Evolutionary conservation across 53 echinoderm and acorn worm species (phyloP).

Genomic region (Pentamera pediparva): DNA sequence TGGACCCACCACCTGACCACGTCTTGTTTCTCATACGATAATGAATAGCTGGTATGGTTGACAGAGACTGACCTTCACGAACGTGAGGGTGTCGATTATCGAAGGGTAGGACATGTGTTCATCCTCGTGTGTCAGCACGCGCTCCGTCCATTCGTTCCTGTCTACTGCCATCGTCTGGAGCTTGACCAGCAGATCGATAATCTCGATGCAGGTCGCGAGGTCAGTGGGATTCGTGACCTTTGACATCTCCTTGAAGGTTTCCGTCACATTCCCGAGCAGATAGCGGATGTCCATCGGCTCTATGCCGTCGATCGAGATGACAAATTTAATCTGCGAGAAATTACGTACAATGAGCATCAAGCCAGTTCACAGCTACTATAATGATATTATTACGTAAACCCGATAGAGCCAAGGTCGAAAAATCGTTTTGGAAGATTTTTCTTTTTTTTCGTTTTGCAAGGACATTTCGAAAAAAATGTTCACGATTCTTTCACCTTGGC

Average conservation of each 20-base stretch:
- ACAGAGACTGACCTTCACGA: slow-evolving; percentile 36
- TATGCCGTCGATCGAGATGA: not conserved
- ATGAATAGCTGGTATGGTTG: not conserved
- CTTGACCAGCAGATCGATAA: slow-evolving; percentile 42
- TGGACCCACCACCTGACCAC: not conserved
- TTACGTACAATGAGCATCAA: too few relatives aligned
- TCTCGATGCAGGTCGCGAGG: slow-evolving; percentile 56
- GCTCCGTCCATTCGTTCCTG: not conserved
- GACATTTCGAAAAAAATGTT: too few relatives aligned
- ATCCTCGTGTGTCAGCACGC: not conserved
- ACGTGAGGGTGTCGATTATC: slow-evolving; percentile 23
- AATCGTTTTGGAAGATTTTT: too few relatives aligned
- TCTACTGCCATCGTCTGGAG: slow-evolving; percentile 42
- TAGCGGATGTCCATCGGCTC: too few relatives aligned
- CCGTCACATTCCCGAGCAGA: slow-evolving; percentile 5
- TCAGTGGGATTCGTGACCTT: slow-evolving; percentile 68
- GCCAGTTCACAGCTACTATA: too few relatives aligned
- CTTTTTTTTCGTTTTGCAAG: too few relatives aligned
- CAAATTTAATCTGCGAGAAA: not conserved
- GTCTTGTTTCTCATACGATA: not conserved
- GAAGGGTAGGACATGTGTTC: slow-evolving; percentile 2
- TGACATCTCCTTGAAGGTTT: not conserved
- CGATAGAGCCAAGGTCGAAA: too few relatives aligned
- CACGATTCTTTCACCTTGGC: too few relatives aligned
- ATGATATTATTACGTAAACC: too few relatives aligned